phyloP scores from a whole-genome alignment of 2,113 vertebrate genomes.

The Hippocampus guttulatus region DNA sequence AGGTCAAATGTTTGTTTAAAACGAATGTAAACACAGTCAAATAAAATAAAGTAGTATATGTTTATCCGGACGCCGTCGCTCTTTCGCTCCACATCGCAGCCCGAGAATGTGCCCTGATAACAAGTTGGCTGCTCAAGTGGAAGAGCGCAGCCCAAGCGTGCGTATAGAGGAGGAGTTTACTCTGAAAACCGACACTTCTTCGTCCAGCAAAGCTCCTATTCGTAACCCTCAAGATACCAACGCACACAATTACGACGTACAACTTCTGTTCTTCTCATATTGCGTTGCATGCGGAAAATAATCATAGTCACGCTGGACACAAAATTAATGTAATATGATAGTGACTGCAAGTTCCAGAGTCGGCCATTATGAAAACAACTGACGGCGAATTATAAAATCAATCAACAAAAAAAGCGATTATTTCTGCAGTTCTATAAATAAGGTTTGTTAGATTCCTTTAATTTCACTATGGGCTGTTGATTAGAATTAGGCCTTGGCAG shows the following conservation, averaged over 20 bases:
- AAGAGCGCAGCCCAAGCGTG: constrained; percentile 63
- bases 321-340: background rate
- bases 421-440: too few relatives aligned
- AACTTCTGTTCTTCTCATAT: background rate
- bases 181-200: constrained; percentile 76
- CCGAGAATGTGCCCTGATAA: constrained; percentile 70
- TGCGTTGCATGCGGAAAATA: background rate
- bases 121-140: constrained; percentile 67
- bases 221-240: constrained; percentile 49
- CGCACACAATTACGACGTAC: background rate
- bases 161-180: constrained; percentile 70
- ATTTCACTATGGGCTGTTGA: too few relatives aligned
- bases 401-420: too few relatives aligned
- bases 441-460: too few relatives aligned
- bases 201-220: constrained; percentile 58
- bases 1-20: background rate
- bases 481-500: too few relatives aligned
- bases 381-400: too few relatives aligned
- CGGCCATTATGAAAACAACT: too few relatives aligned
- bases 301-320: background rate
- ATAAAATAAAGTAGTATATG: constrained; percentile 15
- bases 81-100: constrained; percentile 71
- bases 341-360: background rate
- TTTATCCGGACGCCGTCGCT: constrained; percentile 46
- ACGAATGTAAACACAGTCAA: background rate